Conservation (phyloP, 2,113 vertebrate species). For the Drymodes brunneopygia region DNA sequence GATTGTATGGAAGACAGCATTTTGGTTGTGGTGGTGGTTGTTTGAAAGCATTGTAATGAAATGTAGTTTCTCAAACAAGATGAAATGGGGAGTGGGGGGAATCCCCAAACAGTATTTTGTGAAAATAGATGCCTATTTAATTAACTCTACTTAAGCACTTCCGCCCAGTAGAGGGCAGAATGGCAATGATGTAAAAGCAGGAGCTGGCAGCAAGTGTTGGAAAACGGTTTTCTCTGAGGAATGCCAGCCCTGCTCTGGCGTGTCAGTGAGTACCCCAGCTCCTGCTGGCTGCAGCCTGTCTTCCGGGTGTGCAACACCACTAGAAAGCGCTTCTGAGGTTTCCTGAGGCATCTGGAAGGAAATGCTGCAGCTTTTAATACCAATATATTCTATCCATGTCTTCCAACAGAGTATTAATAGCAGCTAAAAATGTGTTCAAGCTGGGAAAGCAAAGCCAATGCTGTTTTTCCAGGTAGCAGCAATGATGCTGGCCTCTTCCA, state of each 20-base stretch:
- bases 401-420: background rate
- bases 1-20: background rate
- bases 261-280: background rate
- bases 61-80: background rate
- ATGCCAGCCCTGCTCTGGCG: rapidly evolving
- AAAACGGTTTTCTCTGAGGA: background rate
- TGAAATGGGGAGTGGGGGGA: rapidly evolving
- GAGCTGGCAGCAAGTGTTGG: background rate
- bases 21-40: background rate
- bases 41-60: background rate
- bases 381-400: background rate
- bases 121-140: background rate
- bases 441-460: background rate
- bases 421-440: background rate
- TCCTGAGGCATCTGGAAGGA: background rate
- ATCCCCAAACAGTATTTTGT: background rate
- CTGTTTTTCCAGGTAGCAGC: background rate
- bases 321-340: background rate
- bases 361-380: background rate
- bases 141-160: background rate
- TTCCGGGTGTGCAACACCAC: background rate
- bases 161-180: background rate
- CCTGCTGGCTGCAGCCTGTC: background rate
- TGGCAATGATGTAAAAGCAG: rapidly evolving
- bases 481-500: background rate